phyloP scores from a whole-genome alignment of 2,888 invertebrate genomes.

The Phyto melanocephala region DNA sequence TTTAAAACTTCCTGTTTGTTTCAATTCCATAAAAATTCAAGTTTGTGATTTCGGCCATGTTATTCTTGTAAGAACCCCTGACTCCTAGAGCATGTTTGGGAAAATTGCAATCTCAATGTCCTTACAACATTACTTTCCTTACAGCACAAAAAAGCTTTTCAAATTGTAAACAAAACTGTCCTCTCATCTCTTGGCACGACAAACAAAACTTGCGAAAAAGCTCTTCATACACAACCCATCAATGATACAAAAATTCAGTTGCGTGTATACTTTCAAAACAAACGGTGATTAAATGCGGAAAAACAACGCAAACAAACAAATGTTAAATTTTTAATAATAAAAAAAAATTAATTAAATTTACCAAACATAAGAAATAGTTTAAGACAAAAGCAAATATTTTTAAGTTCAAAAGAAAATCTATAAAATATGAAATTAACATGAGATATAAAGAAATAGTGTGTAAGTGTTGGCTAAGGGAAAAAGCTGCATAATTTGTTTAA shows the following conservation, averaged over 20 bases:
- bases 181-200: neutral
- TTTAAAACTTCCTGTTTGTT: no score
- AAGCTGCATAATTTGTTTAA: neutral
- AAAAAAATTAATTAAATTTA: neutral
- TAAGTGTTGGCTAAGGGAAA: neutral
- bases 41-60: no score
- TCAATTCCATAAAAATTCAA: no score
- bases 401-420: neutral
- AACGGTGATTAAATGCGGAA: constrained; percentile 40
- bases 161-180: constrained; percentile 6
- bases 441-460: neutral
- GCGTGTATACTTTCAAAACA: constrained; percentile 56
- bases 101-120: neutral
- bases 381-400: neutral
- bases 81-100: no score
- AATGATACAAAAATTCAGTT: constrained; percentile 48
- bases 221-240: constrained; percentile 21
- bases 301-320: neutral
- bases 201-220: constrained; percentile 18
- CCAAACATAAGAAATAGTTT: neutral
- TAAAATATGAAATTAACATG: neutral
- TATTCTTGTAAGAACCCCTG: no score
- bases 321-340: neutral
- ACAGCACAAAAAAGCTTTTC: neutral
- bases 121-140: neutral